These are phyloP conservation scores for Cantharis nigra DNA, from an alignment of 2,888 invertebrate species.

Conservation along the genomic window DNA sequence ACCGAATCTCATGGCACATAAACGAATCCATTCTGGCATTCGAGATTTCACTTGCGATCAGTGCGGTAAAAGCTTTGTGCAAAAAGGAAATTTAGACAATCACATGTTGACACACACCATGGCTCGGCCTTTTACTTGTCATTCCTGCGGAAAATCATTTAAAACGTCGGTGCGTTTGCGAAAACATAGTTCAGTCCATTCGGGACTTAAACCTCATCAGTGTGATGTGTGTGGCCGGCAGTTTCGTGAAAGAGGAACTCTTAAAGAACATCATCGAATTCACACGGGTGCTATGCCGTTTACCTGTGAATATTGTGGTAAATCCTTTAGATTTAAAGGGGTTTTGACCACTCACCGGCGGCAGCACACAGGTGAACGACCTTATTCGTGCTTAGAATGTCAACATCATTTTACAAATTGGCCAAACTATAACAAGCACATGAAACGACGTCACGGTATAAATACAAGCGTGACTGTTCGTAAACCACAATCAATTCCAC, in stretches of 20 bases:
- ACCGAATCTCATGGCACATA: constrained; percentile 63
- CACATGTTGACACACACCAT: constrained; percentile 62
- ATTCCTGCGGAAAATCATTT: constrained; percentile 60
- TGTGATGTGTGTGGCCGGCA: constrained; percentile 65
- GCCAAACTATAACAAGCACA: constrained; percentile 83
- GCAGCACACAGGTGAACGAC: constrained; percentile 73
- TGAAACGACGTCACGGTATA: constrained; percentile 73
- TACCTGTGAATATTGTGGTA: constrained; percentile 75
- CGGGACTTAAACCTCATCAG: constrained; percentile 63
- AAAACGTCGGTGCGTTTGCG: constrained; percentile 61
- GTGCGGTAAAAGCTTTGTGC: constrained; percentile 64
- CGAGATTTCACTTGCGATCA: constrained; percentile 62
- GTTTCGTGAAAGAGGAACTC: constrained; percentile 71
- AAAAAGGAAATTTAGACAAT: constrained; percentile 63
- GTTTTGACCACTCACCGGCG: constrained; percentile 75
- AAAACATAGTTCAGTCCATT: constrained; percentile 64
- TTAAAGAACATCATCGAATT: constrained; percentile 74
- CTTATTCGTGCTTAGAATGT: constrained; percentile 74
- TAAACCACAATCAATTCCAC: constrained; percentile 55
- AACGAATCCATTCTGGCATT: constrained; percentile 61
- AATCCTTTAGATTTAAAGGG: constrained; percentile 76
- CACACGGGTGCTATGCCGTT: constrained; percentile 82
- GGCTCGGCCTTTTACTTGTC: constrained; percentile 57
- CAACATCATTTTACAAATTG: constrained; percentile 78
- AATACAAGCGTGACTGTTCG: constrained; percentile 55